Evolutionary conservation across 2,797 vertebrate species (phyloP).

Genomic region (Pogonophryne albipinna): DNA sequence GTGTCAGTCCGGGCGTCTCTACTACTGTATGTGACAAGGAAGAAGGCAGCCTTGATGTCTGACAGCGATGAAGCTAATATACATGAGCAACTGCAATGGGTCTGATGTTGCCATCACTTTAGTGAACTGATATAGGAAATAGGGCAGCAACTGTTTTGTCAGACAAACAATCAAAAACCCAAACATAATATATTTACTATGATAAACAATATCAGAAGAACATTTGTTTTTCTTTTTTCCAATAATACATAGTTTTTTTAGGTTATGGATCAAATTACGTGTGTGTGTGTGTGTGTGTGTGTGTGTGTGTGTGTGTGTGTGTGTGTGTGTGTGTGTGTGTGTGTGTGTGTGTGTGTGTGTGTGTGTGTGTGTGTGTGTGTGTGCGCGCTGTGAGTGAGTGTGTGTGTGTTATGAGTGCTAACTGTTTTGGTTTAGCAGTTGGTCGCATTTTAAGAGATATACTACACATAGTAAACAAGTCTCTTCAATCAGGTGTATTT

Average conservation of each 20-base stretch:
- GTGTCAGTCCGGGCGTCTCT: conserved; percentile 74
- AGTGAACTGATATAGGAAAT: not conserved
- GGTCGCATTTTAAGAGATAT: not conserved
- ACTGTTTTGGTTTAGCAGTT: not conserved
- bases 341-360: too few relatives aligned
- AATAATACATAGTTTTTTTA: not conserved
- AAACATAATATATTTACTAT: too few relatives aligned
- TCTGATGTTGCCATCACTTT: conserved; percentile 30
- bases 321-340: not conserved
- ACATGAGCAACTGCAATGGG: conserved; percentile 49
- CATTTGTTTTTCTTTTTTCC: too few relatives aligned
- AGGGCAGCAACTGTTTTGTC: conserved; percentile 1
- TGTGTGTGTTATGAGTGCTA: too few relatives aligned
- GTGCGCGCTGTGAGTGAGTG: too few relatives aligned
- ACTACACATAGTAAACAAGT: too few relatives aligned
- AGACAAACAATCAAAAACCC: too few relatives aligned
- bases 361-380: too few relatives aligned
- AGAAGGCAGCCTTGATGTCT: conserved; percentile 60
- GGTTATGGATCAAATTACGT: not conserved
- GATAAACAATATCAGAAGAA: too few relatives aligned
- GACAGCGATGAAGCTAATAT: conserved; percentile 67
- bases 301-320: not conserved
- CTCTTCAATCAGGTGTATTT: too few relatives aligned
- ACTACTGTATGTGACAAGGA: conserved; percentile 71
- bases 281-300: not conserved